Conservation (phyloP, 1,140 invertebrate species). For the Yoshiicerus persimilis region DNA sequence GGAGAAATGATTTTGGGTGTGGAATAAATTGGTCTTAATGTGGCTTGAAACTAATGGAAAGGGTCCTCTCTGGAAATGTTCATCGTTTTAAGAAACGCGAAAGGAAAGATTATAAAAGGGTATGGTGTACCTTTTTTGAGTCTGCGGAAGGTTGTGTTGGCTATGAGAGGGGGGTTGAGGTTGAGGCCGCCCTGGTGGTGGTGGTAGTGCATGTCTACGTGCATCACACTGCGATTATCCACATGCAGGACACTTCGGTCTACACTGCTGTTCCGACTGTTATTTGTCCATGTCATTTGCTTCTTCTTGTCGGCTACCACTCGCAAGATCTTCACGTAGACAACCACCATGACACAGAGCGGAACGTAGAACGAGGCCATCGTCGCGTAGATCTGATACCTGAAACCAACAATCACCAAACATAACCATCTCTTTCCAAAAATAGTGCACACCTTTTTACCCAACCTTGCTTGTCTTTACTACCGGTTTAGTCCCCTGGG, state of each 20-base stretch:
- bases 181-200: neutral
- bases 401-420: slow-evolving; percentile 17
- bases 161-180: slow-evolving; percentile 50
- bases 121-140: neutral
- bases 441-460: too few species aligned
- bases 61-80: too few species aligned
- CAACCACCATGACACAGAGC: slow-evolving; percentile 80
- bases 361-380: slow-evolving; percentile 88
- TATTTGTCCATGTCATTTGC: slow-evolving; percentile 52
- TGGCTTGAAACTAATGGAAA: too few species aligned
- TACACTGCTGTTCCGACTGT: slow-evolving; percentile 56
- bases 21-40: too few species aligned
- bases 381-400: slow-evolving; percentile 86
- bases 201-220: slow-evolving; percentile 52
- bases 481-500: too few species aligned
- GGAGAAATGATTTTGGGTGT: too few species aligned
- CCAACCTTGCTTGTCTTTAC: too few species aligned
- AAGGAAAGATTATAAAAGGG: neutral
- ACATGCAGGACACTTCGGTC: slow-evolving; percentile 47
- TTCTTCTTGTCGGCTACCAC: slow-evolving; percentile 79
- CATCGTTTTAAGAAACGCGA: too few species aligned
- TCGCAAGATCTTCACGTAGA: slow-evolving; percentile 88
- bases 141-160: neutral
- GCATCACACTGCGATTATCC: slow-evolving; percentile 22
- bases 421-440: too few species aligned